Conservation (phyloP, 1,140 invertebrate species). For the Scaptomyza pallida region DNA sequence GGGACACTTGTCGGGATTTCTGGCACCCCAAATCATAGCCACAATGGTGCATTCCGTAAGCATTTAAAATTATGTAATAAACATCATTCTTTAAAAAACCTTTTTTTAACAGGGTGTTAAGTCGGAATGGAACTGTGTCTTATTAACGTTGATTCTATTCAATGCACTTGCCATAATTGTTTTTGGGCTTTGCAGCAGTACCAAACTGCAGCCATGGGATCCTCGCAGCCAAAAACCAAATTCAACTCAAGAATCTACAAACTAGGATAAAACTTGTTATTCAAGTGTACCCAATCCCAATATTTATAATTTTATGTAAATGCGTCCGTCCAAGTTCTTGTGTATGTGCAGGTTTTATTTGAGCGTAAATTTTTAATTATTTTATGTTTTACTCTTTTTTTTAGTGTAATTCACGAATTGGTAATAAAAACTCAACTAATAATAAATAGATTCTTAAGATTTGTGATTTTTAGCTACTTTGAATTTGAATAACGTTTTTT, state of each 20-base stretch:
- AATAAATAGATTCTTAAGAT: too few species aligned
- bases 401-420: too few species aligned
- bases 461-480: too few species aligned
- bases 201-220: conserved; percentile 65
- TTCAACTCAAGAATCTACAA: not conserved
- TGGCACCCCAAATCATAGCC: conserved; percentile 58
- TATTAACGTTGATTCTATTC: conserved; percentile 45
- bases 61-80: too few species aligned
- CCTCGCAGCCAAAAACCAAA: conserved; percentile 34
- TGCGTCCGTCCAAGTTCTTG: conserved; percentile 1
- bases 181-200: conserved; percentile 63
- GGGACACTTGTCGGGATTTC: conserved; percentile 65
- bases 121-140: conserved; percentile 66
- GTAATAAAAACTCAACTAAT: too few species aligned
- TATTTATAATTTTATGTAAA: conserved; percentile 6
- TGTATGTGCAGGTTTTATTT: not conserved
- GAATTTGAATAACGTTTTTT: not conserved
- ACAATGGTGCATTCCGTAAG: conserved; percentile 62
- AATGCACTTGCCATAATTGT: conserved; percentile 56
- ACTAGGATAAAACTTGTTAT: conserved; percentile 1
- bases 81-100: not conserved
- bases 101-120: conserved; percentile 59
- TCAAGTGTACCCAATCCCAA: not conserved
- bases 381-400: not conserved
- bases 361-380: not conserved